A percentile compares a stretch with the other conserved stretches of the same genome.
Evolutionary conservation across 2,113 vertebrate species (phyloP).

Genomic region (Spea multiplicata): DNA sequence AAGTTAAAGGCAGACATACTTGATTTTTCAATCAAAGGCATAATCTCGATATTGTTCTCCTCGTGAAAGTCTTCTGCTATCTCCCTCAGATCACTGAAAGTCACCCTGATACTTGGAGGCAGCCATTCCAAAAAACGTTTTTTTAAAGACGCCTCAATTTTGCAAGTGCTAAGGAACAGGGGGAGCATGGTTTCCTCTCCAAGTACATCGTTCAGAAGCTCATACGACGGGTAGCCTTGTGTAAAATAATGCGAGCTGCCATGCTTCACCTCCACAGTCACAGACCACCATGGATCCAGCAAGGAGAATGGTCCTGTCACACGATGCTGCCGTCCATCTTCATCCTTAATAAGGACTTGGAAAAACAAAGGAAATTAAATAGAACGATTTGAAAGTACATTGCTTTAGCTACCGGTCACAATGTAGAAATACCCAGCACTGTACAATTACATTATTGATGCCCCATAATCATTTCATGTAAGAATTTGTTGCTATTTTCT

Average conservation of each 20-base stretch:
- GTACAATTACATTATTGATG: too few relatives aligned
- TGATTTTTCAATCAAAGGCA: conserved; percentile 41
- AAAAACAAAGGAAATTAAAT: too few relatives aligned
- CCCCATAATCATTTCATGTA: too few relatives aligned
- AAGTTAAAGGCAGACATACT: conserved; percentile 58
- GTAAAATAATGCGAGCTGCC: conserved; percentile 47
- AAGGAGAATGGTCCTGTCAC: conserved; percentile 72
- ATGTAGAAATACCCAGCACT: too few relatives aligned
- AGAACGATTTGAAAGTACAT: too few relatives aligned
- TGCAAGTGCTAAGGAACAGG: conserved; percentile 69
- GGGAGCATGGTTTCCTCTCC: conserved; percentile 58
- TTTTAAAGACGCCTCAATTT: neutral
- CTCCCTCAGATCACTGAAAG: conserved; percentile 52
- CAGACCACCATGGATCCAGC: conserved; percentile 72
- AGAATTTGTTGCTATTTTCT: too few relatives aligned
- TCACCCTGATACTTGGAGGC: conserved; percentile 9
- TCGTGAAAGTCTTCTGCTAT: conserved; percentile 52
- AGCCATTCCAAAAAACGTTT: conserved; percentile 64
- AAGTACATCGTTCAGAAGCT: conserved; percentile 60
- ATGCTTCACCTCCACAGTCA: conserved; percentile 60
- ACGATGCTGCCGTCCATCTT: conserved; percentile 25
- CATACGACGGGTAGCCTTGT: conserved; percentile 68
- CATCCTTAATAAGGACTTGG: too few relatives aligned
- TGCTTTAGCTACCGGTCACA: too few relatives aligned
- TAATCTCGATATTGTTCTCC: conserved; percentile 3